Conservation (phyloP, 2,113 vertebrate genomes). For the Ophthalmolycus amberensis region DNA sequence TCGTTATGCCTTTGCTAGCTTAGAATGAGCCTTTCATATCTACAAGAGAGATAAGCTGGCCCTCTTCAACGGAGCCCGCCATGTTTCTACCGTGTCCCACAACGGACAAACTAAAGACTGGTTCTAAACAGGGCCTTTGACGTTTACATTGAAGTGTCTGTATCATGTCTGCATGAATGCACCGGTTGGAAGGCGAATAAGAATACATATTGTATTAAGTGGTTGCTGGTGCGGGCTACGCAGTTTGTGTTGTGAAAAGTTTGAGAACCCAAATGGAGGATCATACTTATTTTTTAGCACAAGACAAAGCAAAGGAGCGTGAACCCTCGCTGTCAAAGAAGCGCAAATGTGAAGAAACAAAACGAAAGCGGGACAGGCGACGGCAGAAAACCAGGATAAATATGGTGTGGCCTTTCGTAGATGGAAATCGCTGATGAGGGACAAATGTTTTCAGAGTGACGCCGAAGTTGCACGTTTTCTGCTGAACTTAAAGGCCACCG, state of each 20-base stretch:
- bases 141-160: background rate
- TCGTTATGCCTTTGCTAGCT: background rate
- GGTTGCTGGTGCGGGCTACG: background rate
- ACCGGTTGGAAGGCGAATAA: background rate
- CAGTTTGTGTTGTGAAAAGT: background rate
- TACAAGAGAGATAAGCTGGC: background rate
- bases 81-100: background rate
- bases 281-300: background rate
- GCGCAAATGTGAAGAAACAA: background rate
- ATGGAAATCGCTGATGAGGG: background rate
- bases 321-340: background rate
- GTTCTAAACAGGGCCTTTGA: background rate
- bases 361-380: background rate
- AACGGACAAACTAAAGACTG: background rate
- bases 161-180: background rate
- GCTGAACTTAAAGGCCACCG: background rate
- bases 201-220: background rate
- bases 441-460: background rate
- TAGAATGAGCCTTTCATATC: background rate
- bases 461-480: background rate
- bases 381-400: background rate
- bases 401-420: background rate
- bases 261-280: background rate
- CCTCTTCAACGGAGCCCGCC: background rate
- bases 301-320: background rate